Conservation (phyloP, 2,888 invertebrate genomes). For the Schizaphis graminum region DNA sequence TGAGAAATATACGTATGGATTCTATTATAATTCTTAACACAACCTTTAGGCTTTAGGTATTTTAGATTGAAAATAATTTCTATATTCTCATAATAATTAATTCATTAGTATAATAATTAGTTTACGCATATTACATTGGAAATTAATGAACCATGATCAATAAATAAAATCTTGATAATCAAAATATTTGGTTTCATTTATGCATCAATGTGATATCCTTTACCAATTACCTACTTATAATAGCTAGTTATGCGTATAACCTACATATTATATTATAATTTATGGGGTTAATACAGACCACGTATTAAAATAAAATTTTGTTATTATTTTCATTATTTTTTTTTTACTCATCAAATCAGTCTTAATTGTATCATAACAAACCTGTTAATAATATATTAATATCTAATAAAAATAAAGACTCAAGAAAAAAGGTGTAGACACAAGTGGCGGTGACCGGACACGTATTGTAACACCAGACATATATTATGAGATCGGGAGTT, state of each 20-base stretch:
- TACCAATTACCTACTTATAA: not conserved
- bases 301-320: not conserved
- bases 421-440: not conserved
- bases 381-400: conserved; percentile 40
- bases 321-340: not conserved
- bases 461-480: not conserved
- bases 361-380: conserved; percentile 14
- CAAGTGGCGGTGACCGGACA: not conserved
- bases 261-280: not conserved
- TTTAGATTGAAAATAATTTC: not conserved
- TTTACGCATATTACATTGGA: not conserved
- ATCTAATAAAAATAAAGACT: conserved; percentile 44
- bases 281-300: not conserved
- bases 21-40: not conserved
- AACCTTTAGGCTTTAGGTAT: not conserved
- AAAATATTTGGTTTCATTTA: not conserved
- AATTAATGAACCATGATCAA: not conserved
- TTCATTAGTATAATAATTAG: not conserved
- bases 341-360: not conserved
- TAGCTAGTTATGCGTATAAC: not conserved
- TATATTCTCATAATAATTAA: not conserved
- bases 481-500: conserved; percentile 27
- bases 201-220: not conserved
- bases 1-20: not conserved
- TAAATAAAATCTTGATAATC: not conserved